A percentile compares a stretch with the other conserved stretches of the same genome.
Conservation (phyloP, 2,888 invertebrate genomes). For the Calameuta pallipes region DNA sequence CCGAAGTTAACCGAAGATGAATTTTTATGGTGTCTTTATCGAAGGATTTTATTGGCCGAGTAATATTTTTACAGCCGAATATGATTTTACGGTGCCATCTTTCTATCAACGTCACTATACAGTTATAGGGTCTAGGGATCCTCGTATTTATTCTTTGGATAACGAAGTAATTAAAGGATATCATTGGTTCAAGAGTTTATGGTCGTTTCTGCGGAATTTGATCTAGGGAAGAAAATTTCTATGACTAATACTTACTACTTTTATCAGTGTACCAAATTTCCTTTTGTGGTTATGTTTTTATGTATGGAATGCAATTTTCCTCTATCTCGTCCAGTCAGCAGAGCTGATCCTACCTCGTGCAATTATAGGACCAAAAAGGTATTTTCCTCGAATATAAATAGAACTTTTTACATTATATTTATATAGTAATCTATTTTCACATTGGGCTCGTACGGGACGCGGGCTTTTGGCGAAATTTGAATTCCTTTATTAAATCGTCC, state of each 20-base stretch:
- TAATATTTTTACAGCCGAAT: conserved; percentile 38
- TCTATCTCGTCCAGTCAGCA: neutral
- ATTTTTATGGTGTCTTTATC: conserved; percentile 42
- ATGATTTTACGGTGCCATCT: conserved; percentile 43
- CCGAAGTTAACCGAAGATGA: neutral
- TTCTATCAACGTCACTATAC: conserved; percentile 31
- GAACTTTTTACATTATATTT: neutral
- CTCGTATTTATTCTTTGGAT: neutral
- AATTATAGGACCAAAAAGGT: neutral
- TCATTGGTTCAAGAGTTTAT: neutral
- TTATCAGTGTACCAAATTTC: neutral
- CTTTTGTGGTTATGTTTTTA: neutral
- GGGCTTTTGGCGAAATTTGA: conserved; percentile 1
- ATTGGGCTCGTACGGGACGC: neutral
- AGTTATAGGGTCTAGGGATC: neutral
- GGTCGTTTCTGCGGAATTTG: neutral
- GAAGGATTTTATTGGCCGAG: conserved; percentile 30
- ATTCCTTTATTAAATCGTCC: conserved; percentile 5
- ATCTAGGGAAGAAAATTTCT: neutral
- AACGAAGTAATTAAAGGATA: neutral
- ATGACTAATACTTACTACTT: neutral
- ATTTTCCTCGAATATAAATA: neutral
- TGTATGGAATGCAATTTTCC: neutral
- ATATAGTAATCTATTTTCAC: neutral
- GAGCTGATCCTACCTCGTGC: neutral